These are phyloP conservation scores for Cyclophora punctaria DNA, from an alignment of 2,888 invertebrate species.

Conservation along the genomic window DNA sequence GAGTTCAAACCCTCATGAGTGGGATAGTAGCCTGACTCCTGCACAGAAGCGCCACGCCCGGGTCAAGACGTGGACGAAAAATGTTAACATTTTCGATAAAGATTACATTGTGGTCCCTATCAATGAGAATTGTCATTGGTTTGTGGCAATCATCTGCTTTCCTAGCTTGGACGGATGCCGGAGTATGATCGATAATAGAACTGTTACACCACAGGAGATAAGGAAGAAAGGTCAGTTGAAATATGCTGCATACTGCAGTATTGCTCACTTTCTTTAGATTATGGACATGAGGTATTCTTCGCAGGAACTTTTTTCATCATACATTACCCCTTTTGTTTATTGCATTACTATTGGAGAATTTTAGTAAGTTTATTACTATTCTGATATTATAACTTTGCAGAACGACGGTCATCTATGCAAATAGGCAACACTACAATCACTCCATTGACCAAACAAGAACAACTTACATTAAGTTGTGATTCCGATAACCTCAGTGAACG, in stretches of 20 bases:
- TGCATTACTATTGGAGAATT: too few species aligned
- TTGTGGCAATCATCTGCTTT: conserved; percentile 96
- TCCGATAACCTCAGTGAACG: conserved; percentile 83
- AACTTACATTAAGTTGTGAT: conserved; percentile 77
- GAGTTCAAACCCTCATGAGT: conserved; percentile 77
- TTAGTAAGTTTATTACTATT: conserved; percentile 4
- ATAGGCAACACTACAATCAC: conserved; percentile 81
- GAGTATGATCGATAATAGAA: conserved; percentile 79
- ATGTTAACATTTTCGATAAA: conserved; percentile 96
- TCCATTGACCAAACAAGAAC: conserved; percentile 65
- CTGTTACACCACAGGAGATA: conserved; percentile 70
- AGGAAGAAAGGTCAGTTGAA: conserved; percentile 64
- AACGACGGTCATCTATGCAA: conserved; percentile 75
- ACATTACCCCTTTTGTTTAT: too few species aligned
- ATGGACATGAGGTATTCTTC: too few species aligned
- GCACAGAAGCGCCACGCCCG: conserved; percentile 91
- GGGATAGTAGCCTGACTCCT: conserved; percentile 79
- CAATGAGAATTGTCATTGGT: conserved; percentile 99
- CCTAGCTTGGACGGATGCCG: conserved; percentile 86
- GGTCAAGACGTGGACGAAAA: conserved; percentile 97
- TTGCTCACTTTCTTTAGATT: too few species aligned
- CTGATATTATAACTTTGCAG: conserved; percentile 33
- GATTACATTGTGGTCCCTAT: conserved; percentile 98
- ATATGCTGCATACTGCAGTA: too few species aligned
- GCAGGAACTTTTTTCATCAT: too few species aligned